Conservation (phyloP, 2,888 invertebrate species). For the Nemurella pictetii region DNA sequence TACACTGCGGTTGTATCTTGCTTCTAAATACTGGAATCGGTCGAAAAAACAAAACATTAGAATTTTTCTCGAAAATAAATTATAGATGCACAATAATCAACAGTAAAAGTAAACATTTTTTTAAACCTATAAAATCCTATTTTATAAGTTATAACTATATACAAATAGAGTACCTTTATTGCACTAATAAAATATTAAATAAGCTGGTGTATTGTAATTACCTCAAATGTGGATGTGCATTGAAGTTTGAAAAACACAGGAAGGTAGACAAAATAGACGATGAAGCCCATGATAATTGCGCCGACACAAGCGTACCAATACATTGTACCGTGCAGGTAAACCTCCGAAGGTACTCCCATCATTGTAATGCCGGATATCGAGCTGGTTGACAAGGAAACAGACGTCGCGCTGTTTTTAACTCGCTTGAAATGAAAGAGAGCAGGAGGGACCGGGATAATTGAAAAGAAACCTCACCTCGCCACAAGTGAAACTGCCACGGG, state of each 20-base stretch:
- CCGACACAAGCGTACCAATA: slow-evolving; percentile 59
- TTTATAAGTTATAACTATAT: no score
- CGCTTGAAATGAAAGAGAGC: neutral
- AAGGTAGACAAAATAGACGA: slow-evolving; percentile 46
- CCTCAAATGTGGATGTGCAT: slow-evolving; percentile 52
- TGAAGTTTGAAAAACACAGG: slow-evolving; percentile 72
- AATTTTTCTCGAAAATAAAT: no score
- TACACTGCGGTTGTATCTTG: slow-evolving; percentile 63
- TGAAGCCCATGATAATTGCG: slow-evolving; percentile 49
- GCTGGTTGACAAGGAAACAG: slow-evolving; percentile 53
- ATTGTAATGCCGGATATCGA: slow-evolving; percentile 75
- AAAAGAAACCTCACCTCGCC: no score
- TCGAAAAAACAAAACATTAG: no score
- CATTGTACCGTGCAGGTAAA: no score
- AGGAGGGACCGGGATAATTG: neutral
- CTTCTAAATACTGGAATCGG: slow-evolving; percentile 60
- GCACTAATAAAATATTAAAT: no score
- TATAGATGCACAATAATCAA: no score
- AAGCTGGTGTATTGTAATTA: slow-evolving; percentile 2
- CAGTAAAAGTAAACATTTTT: no score
- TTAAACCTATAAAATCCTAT: no score
- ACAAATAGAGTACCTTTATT: no score
- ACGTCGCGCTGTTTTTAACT: neutral
- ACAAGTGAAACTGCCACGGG: slow-evolving; percentile 54
- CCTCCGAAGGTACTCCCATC: no score